A percentile compares a stretch with the other conserved stretches of the same genome.
Conservation (phyloP, 2,113 vertebrate species). For the Bubalus kerabau region DNA sequence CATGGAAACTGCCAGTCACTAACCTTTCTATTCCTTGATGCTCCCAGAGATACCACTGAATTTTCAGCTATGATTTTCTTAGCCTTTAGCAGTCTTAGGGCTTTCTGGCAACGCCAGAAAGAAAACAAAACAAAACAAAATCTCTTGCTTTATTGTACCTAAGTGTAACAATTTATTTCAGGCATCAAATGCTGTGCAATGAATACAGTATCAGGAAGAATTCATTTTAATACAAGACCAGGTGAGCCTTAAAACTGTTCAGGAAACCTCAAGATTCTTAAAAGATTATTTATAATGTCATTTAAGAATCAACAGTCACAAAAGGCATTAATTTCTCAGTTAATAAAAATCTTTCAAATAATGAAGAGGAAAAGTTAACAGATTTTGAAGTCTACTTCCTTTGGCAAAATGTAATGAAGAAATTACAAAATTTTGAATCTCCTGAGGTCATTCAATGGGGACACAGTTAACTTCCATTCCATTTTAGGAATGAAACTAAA, state of each 20-base stretch:
- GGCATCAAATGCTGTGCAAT: background rate
- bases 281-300: background rate
- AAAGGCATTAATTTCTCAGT: background rate
- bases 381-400: background rate
- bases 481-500: background rate
- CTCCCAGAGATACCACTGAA: conserved; percentile 36
- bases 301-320: background rate
- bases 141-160: background rate
- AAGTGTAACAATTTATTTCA: background rate
- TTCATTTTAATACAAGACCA: background rate
- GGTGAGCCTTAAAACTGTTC: background rate
- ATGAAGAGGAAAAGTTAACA: background rate
- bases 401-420: background rate
- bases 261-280: background rate
- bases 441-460: background rate
- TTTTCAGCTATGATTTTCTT: conserved; percentile 51
- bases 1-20: conserved; percentile 72
- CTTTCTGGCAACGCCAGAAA: conserved; percentile 5
- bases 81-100: background rate
- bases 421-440: conserved; percentile 16
- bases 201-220: background rate
- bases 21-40: conserved; percentile 46
- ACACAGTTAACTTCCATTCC: background rate
- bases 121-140: background rate
- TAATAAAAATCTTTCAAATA: conserved; percentile 29